Base-by-base conservation (phyloP, 2,888 invertebrate species). In the Eupithecia centaureata region DNA sequence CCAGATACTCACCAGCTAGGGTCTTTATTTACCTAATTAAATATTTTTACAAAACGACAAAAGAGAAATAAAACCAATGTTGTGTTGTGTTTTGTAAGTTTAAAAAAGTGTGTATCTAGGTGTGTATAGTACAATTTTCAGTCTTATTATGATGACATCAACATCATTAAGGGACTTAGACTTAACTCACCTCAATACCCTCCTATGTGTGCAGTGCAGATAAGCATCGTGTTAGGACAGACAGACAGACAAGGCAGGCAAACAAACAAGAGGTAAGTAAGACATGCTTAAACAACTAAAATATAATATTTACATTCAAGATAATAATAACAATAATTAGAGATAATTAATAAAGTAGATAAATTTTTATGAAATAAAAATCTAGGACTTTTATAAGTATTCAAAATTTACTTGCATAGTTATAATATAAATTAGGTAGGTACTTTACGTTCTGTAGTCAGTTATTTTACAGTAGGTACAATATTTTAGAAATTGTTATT, bases 161-260 rank as follows among this genome's bases (percentile, higher is more conserved):
- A 30, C 65, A 65, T 69, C 42, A 56, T 65, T 59, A 56, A 63
- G 30, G 28, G 52, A 61, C 35, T 18, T 85, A 83, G 81, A 82
- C 38, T 38, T 38, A 25, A 91, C 92, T 93, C 81, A 92, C 92
- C 92, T 93, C 92, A 73, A 92, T 92, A 86, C 92, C 92, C 81
- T 93, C 92, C 92, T 92, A 91, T 82, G 87, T 81, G 90, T 88
- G 91, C 85, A 83, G 90, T 89, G 90, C 87, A 82, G 80, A 83
- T 76, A 92, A 90, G 91, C 90, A 83, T 85, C 81, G 91, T 90
- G 90, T 90, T 86, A 89, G 78, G 86, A 90, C 79, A 90, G 90
- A 84, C 79, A 79, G 78, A 86, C 65, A 84, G 82, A 90, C 82
- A 90, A 84, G 82, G 89, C 82, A 90, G 86, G 88, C 90, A 91